Base-by-base conservation (phyloP, 2,797 vertebrate species). In the Champsocephalus gunnari region DNA sequence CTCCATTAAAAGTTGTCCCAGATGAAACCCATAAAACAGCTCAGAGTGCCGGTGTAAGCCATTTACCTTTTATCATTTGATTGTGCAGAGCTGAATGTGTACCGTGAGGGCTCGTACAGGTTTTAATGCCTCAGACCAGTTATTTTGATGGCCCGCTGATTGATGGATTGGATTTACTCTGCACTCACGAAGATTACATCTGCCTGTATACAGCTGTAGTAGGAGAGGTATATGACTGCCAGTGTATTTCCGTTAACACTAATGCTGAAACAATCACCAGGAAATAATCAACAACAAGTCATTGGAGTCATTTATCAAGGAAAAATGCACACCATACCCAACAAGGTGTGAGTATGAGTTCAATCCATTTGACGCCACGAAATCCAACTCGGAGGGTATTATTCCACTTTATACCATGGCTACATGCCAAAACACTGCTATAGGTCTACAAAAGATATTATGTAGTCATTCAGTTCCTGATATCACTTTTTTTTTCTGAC, bases 61-160 rank as follows among this genome's bases (percentile, higher is more conserved):
- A 79, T 87, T 90, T 81, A 79, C 54, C 65, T 65, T 85, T 68
- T 74, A 74, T 79, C 54, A 67, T 90, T 84, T 84, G 76, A 85
- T 80, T 79, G 74, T 73, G 69, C 53, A 73, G 81, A 85, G 75
- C 70, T 88, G 81, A 87, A 85, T 87, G 87, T 87, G 85, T 80
- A 77, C 64, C 76, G 24, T 28, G 51, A 84, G 72, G 71, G 71
- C 79, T 79, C 61, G 71, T 51, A 61, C 73, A 83, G 73, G 75
- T 75, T 84, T 73, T 67, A 75, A 79, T 62, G 71, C 59, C 69
- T 80, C 72, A 63, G 16, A 59, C 34, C 66, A 69, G 76, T 88
- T 71, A 60, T 75, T 82, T 70, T 66, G 43, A 73, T 60, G 51
- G 63, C 65, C 70, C 3, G 44, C 68, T 59, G 81, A 87, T 62